Evolutionary conservation across 2,888 invertebrate genomes (phyloP), one percentile per base, ranked within the genome.

Genomic region (Brenthis hecate): DNA sequence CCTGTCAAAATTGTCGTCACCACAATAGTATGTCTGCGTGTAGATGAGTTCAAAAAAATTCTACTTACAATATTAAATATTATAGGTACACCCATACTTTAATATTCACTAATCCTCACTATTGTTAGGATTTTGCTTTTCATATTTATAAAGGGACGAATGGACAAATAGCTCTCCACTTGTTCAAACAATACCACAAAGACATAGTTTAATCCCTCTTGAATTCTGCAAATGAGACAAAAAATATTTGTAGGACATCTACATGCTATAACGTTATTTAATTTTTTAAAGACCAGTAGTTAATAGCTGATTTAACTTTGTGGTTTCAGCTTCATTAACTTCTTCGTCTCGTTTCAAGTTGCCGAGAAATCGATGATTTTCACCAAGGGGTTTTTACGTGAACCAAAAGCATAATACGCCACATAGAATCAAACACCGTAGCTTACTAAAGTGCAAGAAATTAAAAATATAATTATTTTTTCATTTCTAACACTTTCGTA

Each of bases 161-260:
- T 13, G 66, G 60, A 56, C 60, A 62, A 62, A 67, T 56, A 56
- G 51, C 19, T 54, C 70, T 64, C 56, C 72, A 73, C 76, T 75
- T 75, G 72, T 71, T 73, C 74, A 73, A 75, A 74, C 75, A 76
- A 73, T 50, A 48, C 58, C 8, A 66, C 70, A 65, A 68, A 48
- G 54, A 47, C 60, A 19, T 43, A 11, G 36, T 53, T 63, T 58
- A 67, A 67, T 65, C 67, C 72, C 69, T 69, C 72, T 72, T 67
- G 54, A 69, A 57, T 69, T 67, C 57, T 58, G 69, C 69, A 72
- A 72, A 72, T 72, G 72, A 72, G 61, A 65, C 55, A 69, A 65
- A 65, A 51, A 61, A 60, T 47, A 56, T 68, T 66, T 58, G 58
- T 60, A 54, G 60, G 47, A 55, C 60, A 54, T 65, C 50, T 43